phyloP scores from a whole-genome alignment of 92 coral and sea anemone genomes.

The Blastomussa wellsi region DNA sequence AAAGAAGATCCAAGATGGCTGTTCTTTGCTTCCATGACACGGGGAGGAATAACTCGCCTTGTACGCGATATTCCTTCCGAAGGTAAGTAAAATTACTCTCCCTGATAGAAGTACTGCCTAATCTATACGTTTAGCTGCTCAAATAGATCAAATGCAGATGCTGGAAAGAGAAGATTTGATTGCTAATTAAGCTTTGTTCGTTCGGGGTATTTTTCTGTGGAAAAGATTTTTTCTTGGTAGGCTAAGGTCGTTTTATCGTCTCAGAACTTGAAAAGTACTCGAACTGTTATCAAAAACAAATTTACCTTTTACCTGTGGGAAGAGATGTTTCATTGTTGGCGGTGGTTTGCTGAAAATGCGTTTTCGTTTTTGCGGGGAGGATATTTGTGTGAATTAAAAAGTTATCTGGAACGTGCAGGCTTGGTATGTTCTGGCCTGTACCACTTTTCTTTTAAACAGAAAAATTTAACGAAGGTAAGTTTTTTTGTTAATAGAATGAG shows the following conservation, averaged over 20 bases:
- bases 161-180: neutral
- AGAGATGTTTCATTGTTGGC: neutral
- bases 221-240: neutral
- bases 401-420: slow-evolving; percentile 13
- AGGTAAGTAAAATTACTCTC: slow-evolving; percentile 27
- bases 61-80: slow-evolving; percentile 53
- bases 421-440: neutral
- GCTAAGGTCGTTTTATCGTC: neutral
- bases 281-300: neutral
- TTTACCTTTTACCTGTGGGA: neutral
- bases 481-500: neutral
- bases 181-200: neutral
- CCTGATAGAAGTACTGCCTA: neutral
- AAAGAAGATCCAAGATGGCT: slow-evolving; percentile 51
- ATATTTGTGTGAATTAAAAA: neutral
- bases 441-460: neutral
- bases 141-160: neutral
- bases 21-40: slow-evolving; percentile 24
- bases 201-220: slow-evolving; percentile 1
- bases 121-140: neutral
- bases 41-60: slow-evolving; percentile 51
- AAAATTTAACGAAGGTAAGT: no score
- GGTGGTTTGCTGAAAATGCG: slow-evolving; percentile 26
- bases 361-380: neutral
- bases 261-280: neutral